A percentile compares a stretch with the other conserved stretches of the same genome.
These are phyloP conservation scores for Scaptomyza caliginosa DNA, from an alignment of 2,888 invertebrate species.

Conservation along the genomic window DNA sequence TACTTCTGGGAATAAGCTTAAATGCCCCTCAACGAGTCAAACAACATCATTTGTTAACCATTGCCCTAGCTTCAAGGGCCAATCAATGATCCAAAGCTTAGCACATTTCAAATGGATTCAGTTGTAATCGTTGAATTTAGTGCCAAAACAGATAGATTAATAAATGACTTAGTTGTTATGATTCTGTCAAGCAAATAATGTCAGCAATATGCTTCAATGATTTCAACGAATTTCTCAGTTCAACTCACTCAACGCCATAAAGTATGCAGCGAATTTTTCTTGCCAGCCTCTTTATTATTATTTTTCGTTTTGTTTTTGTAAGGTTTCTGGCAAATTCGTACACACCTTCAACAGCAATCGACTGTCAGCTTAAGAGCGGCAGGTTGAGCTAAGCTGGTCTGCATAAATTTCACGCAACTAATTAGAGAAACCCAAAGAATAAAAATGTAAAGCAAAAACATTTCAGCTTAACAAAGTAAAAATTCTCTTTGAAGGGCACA, in stretches of 20 bases:
- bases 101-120: not conserved
- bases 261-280: constrained; percentile 28
- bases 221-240: not conserved
- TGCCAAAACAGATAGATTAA: not conserved
- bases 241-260: constrained; percentile 8
- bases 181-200: not conserved
- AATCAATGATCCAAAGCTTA: not conserved
- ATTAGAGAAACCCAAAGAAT: constrained; percentile 54
- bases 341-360: constrained; percentile 22
- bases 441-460: constrained; percentile 16
- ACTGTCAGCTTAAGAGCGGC: constrained; percentile 33
- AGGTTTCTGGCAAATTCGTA: not conserved
- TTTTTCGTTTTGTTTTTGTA: constrained; percentile 9
- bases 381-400: constrained; percentile 51
- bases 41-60: not conserved
- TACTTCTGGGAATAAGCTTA: not conserved
- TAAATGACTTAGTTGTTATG: not conserved
- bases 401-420: constrained; percentile 73
- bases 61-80: not conserved
- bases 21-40: not conserved
- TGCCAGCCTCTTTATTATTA: constrained; percentile 3
- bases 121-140: not conserved
- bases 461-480: constrained; percentile 23
- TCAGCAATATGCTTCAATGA: not conserved
- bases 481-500: constrained; percentile 49